Evolutionary conservation across 2,113 vertebrate species (phyloP), one percentile per base, ranked within the genome.

Genomic region (Cathartes aura): DNA sequence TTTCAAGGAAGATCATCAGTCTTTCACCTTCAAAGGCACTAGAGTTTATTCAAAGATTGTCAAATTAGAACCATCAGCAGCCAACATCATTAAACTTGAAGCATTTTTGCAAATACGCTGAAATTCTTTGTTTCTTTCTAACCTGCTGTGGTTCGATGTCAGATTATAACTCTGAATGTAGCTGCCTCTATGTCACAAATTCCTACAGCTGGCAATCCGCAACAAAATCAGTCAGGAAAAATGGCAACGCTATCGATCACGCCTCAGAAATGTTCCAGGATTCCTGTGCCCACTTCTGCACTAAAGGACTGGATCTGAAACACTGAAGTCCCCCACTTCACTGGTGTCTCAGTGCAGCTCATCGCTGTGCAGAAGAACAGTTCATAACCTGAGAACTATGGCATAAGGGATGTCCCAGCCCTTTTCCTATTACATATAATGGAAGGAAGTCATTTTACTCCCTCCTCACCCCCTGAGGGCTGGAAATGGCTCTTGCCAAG

Each of bases 81-180:
- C 42, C 27, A 89, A 34, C 45, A 75, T 74, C 27, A 45, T 38
- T 62, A 56, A 80, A 50, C 23, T 64, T 3, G 0, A 58, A 58
- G 63, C 22, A 42, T 59, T 53, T 90, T 70, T 12, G 6, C 34
- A 64, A 64, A 71, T 7, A 21, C 30, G 40, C 30, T 20, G 43
- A 45, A 52, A 81, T 75, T 70, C 42, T 40, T 24, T 22, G 15
- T 6, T 81, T 62, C 42, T 32, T 74, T 75, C 34, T 53, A 42
- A 52, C 12, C 24, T 34, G 15, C 26, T 64, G 38, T 0, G 0
- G 34, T 71, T 59, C 3, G 1, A 7, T 53, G 43, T 59, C 81
- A 68, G 53, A 45, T 70, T 67, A 12, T n/a, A 70, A 70, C 20
- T 40, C 50, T 3, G 1, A 3, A 21, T 11, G 24, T 34, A 66